phyloP scores from a whole-genome alignment of 2,113 vertebrate species.

The rabbit (Oryctolagus cuniculus) region DNA sequence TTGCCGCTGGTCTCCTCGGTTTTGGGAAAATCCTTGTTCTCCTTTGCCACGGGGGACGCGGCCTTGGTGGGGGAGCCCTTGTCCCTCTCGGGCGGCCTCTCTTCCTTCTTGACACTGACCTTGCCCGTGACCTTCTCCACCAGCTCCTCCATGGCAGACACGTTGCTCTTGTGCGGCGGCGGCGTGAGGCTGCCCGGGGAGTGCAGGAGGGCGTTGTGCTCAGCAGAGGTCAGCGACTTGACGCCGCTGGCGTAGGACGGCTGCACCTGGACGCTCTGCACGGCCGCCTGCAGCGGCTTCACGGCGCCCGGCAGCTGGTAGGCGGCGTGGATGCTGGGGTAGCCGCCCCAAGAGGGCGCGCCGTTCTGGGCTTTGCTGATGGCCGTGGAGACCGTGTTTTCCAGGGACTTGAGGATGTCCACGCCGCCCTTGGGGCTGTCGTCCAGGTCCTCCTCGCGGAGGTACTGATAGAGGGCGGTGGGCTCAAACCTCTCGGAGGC shows the following conservation, averaged over 20 bases:
- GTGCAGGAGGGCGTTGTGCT: slow-evolving; percentile 92
- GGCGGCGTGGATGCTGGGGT: slow-evolving; percentile 98
- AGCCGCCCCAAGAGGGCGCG: slow-evolving; percentile 98
- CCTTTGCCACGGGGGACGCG: slow-evolving; percentile 90
- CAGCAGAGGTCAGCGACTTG: slow-evolving; percentile 90
- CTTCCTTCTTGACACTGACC: slow-evolving; percentile 93
- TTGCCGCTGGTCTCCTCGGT: slow-evolving; percentile 88
- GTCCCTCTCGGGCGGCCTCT: slow-evolving; percentile 90
- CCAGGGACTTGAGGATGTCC: slow-evolving; percentile 97
- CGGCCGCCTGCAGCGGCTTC: slow-evolving; percentile 90
- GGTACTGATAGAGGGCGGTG: slow-evolving; percentile 94
- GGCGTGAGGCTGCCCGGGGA: slow-evolving; percentile 94
- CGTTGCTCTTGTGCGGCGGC: slow-evolving; percentile 95
- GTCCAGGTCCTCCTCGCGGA: slow-evolving; percentile 97
- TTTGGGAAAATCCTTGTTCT: slow-evolving; percentile 91
- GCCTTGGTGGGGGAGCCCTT: slow-evolving; percentile 89
- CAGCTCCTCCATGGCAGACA: slow-evolving; percentile 98
- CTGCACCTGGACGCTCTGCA: slow-evolving; percentile 95
- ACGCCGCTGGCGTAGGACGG: slow-evolving; percentile 91
- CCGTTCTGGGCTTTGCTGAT: slow-evolving; percentile 99
- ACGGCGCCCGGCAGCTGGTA: slow-evolving; percentile 96
- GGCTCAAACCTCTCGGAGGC: slow-evolving; percentile 90
- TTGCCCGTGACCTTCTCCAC: slow-evolving; percentile 98
- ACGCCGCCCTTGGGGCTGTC: slow-evolving; percentile 96
- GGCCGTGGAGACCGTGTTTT: slow-evolving; percentile 97